Conservation (phyloP, 2,797 vertebrate genomes). For the Channallabes apus region DNA sequence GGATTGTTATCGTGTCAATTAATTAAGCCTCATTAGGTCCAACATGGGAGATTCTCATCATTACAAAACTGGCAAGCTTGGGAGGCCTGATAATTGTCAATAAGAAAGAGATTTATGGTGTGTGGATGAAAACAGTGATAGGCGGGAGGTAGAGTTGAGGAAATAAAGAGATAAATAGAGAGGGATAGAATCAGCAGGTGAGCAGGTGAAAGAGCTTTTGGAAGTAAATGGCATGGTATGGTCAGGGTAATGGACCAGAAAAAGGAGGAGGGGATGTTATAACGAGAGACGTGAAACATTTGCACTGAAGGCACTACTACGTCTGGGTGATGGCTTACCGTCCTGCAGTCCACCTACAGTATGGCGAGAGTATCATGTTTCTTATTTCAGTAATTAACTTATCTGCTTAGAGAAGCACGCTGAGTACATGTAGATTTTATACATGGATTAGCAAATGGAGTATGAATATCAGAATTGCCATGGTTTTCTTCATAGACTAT, state of each 20-base stretch:
- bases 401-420: not conserved
- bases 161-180: slow-evolving; percentile 41
- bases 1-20: slow-evolving; percentile 53
- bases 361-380: not conserved
- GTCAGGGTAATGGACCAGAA: slow-evolving; percentile 31
- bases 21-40: slow-evolving; percentile 51
- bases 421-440: not conserved
- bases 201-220: slow-evolving; percentile 29
- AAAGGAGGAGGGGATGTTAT: slow-evolving; percentile 23
- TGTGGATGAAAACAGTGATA: slow-evolving; percentile 25
- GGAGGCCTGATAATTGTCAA: slow-evolving; percentile 19
- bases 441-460: not conserved
- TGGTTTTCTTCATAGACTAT: not conserved
- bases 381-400: slow-evolving; percentile 6
- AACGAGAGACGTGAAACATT: slow-evolving; percentile 42
- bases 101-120: slow-evolving; percentile 32
- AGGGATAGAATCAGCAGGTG: slow-evolving; percentile 33
- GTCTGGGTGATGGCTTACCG: not conserved
- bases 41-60: slow-evolving; percentile 49
- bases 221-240: slow-evolving; percentile 33
- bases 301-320: slow-evolving; percentile 26
- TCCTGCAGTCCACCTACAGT: not conserved
- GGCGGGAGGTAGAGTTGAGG: slow-evolving; percentile 30
- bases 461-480: not conserved
- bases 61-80: slow-evolving; percentile 24